These are phyloP conservation scores for Hyles vespertilio DNA, from an alignment of 1,140 invertebrate species.

Conservation along the genomic window DNA sequence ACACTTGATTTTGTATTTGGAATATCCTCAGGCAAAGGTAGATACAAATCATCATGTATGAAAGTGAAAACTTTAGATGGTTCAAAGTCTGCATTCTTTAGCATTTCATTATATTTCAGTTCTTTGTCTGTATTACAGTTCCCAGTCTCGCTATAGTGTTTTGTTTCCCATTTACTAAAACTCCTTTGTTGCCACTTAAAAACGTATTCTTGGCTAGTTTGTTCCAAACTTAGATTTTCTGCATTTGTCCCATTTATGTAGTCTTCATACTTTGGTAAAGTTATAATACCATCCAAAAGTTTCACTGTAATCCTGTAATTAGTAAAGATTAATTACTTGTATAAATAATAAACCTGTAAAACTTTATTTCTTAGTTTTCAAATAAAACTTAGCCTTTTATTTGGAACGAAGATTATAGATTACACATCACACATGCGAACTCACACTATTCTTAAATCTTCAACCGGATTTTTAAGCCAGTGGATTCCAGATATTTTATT, in stretches of 20 bases:
- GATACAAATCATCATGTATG: conserved; percentile 48
- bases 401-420: neutral
- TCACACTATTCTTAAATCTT: conserved; percentile 51
- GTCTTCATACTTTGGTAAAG: conserved; percentile 57
- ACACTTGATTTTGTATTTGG: conserved; percentile 24
- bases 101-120: conserved; percentile 43
- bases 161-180: conserved; percentile 50
- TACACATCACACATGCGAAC: conserved; percentile 4
- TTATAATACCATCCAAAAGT: conserved; percentile 42
- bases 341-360: neutral
- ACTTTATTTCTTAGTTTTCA: neutral
- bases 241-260: conserved; percentile 32
- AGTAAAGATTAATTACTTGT: conserved; percentile 5
- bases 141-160: conserved; percentile 41
- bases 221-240: conserved; percentile 20
- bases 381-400: neutral
- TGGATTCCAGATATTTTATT: conserved; percentile 52
- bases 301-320: conserved; percentile 60
- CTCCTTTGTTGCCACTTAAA: conserved; percentile 71
- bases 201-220: conserved; percentile 37
- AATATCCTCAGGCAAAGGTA: conserved; percentile 34
- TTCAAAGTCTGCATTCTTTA: conserved; percentile 30
- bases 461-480: conserved; percentile 47
- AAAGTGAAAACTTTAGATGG: conserved; percentile 57
- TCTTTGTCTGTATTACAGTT: conserved; percentile 51